These are phyloP conservation scores for Porites lutea DNA, from an alignment of 64 coral and sea anemone genomes.

Conservation along the genomic window DNA sequence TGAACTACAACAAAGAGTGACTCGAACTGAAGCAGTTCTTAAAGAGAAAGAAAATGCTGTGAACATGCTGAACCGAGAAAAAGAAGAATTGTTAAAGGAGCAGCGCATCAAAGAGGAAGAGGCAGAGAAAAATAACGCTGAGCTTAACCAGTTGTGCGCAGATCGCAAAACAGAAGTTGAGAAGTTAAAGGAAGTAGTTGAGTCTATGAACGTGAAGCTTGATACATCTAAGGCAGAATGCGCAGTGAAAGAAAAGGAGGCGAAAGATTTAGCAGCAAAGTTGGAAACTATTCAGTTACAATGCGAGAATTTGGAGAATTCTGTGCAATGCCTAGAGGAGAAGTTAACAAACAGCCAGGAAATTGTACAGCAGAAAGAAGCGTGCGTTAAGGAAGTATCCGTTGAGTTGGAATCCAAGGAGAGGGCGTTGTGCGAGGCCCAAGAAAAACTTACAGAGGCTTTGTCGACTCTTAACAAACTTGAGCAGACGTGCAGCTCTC, in stretches of 20 bases:
- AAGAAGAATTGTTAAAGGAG: conserved; percentile 33
- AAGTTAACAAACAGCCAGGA: conserved; percentile 61
- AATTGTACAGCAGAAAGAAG: conserved; percentile 56
- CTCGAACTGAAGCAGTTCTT: conserved; percentile 64
- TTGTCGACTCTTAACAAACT: neutral
- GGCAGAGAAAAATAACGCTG: conserved; percentile 18
- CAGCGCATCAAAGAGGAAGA: conserved; percentile 40
- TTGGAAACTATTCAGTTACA: neutral
- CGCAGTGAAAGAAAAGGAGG: conserved; percentile 43
- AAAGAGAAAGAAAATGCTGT: conserved; percentile 46
- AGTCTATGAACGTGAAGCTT: conserved; percentile 20
- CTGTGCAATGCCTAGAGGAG: conserved; percentile 8
- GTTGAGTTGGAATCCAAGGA: conserved; percentile 34
- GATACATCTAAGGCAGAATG: conserved; percentile 6
- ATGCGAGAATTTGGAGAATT: neutral
- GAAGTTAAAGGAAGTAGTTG: conserved; percentile 39
- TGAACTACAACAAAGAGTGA: conserved; percentile 63
- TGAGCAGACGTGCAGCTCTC: neutral
- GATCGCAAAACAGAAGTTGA: conserved; percentile 40
- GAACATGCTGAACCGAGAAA: conserved; percentile 48
- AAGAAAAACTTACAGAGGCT: conserved; percentile 3
- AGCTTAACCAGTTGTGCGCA: conserved; percentile 30
- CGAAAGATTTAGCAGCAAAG: conserved; percentile 30
- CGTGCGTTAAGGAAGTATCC: conserved; percentile 36
- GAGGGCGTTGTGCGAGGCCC: neutral